Evolutionary conservation across 30 jellyfish, hydroid and myxozoan species (phyloP), one percentile per base, ranked within the genome.

Genomic region (Aurelia aurita): DNA sequence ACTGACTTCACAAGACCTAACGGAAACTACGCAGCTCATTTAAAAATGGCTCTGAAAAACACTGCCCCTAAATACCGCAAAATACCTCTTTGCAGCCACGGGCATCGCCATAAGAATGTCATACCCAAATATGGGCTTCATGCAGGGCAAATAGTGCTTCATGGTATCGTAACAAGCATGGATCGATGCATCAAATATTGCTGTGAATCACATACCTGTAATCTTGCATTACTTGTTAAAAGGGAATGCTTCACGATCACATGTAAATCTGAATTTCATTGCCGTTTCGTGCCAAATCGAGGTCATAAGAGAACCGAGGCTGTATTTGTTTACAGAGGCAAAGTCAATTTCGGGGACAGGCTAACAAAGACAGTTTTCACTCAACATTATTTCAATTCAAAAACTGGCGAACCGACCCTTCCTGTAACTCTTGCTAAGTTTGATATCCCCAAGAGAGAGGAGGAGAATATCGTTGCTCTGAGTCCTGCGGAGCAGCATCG

Each of bases 71-170:
- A 84, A 5, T 78, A 74, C 76, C 90, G 79, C 21, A 79, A 32
- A 45, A 80, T 81, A 21, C 92, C 97, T n/a, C 74, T 88, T 3
- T 88, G 97, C 79, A 88, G 92, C 63, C 97, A 88, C 61, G 92
- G 97, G 21, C 92, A 70, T 62, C 68, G 31, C 16, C 97, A 80
- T 70, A 13, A 54, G 47, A 53, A 67, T 57, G 89, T 87, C 0
- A 74, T 67, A 39, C 97, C 97, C 1, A 44, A 90, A 44, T 80
- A 61, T 72, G 97, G 92, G 4, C 46, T 78, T 59, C 97, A 80
- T 79, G 71, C 97, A 0, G 97, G 97, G 14, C 61, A 58, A 20
- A 74, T 88, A 8, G 84, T 46, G 12, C 57, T 79, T 63, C 92
- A 88, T 70, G 89, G 89, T 7, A 51, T 71, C 34, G 97, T 88